Evolutionary conservation across 2,797 vertebrate species (phyloP), one percentile per base, ranked within the genome.

Genomic region (Pogonophryne albipinna): DNA sequence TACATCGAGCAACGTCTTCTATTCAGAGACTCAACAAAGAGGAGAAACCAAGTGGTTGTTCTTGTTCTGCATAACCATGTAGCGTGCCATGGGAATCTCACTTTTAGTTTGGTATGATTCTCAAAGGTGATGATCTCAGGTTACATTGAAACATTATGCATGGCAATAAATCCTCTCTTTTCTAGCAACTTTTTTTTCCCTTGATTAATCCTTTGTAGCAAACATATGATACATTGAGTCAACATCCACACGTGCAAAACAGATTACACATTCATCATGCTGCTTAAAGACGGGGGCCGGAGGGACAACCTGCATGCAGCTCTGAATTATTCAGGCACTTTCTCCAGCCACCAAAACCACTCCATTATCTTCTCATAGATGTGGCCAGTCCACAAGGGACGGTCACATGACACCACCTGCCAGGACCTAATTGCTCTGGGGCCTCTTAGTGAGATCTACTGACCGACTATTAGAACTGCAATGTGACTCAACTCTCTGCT

Each of bases 271-370:
- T 88, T 87, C 19, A 80, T 84, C 80, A 64, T 38, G 71, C 59
- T 66, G 75, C 80, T 78, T 87, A 78, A 83, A 65, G 73, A 84
- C 16, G 12, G 45, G 38, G 79, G 59, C 70, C 56, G 4, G 19
- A 79, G 80, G 84, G 74, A 84, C 52, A 52, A 79, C 76, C 74
- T 85, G 84, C 78, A 69, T 83, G 67, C 63, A 46, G 65, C 78
- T 77, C 87, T 96, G 87, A 95, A 93, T 95, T 91, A 96, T 96
- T 95, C 91, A 86, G 89, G 75, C 89, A 93, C 94, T 95, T 95
- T 95, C 93, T 91, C 90, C 84, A 82, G 88, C 90, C 92, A 92
- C 89, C 82, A 84, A 88, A 91, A 87, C 85, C 79, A 79, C 86
- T 87, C 93, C 91, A 94, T 95, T 95, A 94, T 93, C 86, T 88